A percentile compares a stretch with the other conserved stretches of the same genome.
Evolutionary conservation across 2,113 vertebrate species (phyloP).

Genomic region (Rynchops niger): DNA sequence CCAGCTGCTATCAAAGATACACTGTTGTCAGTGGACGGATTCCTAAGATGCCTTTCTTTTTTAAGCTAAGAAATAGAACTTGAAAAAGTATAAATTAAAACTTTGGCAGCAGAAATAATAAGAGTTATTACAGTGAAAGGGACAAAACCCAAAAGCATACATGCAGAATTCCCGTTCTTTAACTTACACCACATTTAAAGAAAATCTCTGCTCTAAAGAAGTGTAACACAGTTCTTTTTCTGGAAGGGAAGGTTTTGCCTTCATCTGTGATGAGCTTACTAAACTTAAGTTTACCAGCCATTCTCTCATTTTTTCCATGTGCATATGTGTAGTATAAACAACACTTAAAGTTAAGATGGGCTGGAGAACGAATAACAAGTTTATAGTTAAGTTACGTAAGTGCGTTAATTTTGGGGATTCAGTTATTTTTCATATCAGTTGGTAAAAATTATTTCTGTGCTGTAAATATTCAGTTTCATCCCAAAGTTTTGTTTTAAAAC

Average conservation of each 20-base stretch:
- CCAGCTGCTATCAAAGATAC: background rate
- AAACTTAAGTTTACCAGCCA: background rate
- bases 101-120: background rate
- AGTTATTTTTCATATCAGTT: background rate
- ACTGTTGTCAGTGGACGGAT: background rate
- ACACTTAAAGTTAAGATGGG: background rate
- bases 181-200: background rate
- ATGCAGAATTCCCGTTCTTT: background rate
- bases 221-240: background rate
- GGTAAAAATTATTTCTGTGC: background rate
- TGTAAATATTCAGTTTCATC: background rate
- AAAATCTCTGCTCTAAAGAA: background rate
- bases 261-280: background rate
- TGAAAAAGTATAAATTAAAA: background rate
- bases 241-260: background rate
- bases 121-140: background rate
- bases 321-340: background rate
- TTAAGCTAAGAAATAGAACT: background rate
- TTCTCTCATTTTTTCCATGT: background rate
- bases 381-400: background rate
- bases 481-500: background rate
- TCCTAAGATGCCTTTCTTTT: background rate
- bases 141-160: background rate
- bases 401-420: background rate
- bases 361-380: background rate